Conservation (phyloP, 2,888 invertebrate species). For the Cephalotes varians region DNA sequence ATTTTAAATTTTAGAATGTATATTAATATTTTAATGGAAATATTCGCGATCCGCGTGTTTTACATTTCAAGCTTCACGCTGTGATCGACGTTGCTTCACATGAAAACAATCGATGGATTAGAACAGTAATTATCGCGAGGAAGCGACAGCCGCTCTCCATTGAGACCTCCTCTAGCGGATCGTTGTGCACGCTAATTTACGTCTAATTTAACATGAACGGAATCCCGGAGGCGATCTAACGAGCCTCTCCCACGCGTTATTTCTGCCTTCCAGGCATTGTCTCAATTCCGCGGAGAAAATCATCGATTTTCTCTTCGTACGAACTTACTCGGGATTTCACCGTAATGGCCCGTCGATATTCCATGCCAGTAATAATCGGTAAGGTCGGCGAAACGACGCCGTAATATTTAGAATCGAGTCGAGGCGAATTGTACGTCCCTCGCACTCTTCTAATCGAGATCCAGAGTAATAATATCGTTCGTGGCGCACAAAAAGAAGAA, state of each 20-base stretch:
- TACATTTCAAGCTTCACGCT: not conserved
- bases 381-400: not conserved
- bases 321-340: slow-evolving; percentile 46
- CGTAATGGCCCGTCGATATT: slow-evolving; percentile 44
- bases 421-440: not conserved
- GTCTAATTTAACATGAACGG: slow-evolving; percentile 44
- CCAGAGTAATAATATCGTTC: not conserved
- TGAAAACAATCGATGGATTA: slow-evolving; percentile 16
- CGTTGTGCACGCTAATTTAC: slow-evolving; percentile 29
- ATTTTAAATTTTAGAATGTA: no score
- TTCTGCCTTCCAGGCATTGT: slow-evolving; percentile 46
- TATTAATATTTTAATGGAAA: not conserved
- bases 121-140: slow-evolving; percentile 32
- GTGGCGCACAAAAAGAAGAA: slow-evolving; percentile 10
- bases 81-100: not conserved
- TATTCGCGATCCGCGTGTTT: not conserved
- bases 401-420: not conserved
- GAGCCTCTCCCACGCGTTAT: slow-evolving; percentile 50
- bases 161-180: not conserved
- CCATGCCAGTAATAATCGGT: slow-evolving; percentile 1
- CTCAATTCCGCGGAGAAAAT: slow-evolving; percentile 46
- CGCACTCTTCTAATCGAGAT: slow-evolving; percentile 33
- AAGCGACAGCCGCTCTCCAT: not conserved
- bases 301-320: slow-evolving; percentile 39
- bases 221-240: slow-evolving; percentile 38